phyloP scores from a whole-genome alignment of 2,113 vertebrate genomes.

The Tringa solitaria region DNA sequence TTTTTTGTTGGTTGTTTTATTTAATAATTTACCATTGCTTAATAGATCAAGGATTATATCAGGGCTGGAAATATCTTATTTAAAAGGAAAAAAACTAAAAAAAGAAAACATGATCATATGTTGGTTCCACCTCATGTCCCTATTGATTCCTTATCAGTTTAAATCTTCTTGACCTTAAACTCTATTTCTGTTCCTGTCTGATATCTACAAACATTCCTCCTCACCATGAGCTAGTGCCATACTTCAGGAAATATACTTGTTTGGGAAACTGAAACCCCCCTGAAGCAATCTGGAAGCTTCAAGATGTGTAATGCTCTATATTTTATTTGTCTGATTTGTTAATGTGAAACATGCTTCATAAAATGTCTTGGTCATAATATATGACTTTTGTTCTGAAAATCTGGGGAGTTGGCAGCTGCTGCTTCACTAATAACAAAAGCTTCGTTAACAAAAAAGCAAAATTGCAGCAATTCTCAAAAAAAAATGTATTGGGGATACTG shows the following conservation, averaged over 20 bases:
- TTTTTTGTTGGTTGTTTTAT: not conserved
- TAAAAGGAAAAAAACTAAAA: not conserved
- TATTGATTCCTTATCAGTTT: not conserved
- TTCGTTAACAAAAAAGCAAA: not conserved
- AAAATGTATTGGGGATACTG: not conserved
- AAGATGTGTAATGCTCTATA: not conserved
- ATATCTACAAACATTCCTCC: not conserved
- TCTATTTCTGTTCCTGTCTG: not conserved
- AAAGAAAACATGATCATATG: not conserved
- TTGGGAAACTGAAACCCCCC: not conserved
- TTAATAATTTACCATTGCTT: not conserved
- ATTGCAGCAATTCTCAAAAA: not conserved
- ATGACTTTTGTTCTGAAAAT: not conserved
- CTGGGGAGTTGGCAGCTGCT: not conserved
- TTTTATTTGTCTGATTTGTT: not conserved
- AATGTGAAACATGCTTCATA: not conserved
- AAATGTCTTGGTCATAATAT: not conserved
- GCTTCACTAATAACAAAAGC: not conserved
- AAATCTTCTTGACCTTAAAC: not conserved
- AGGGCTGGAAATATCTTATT: not conserved
- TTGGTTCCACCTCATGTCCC: not conserved
- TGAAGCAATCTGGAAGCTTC: not conserved
- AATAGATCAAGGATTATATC: not conserved
- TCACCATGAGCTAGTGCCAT: not conserved
- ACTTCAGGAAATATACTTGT: not conserved